These are phyloP conservation scores for Sinhomidia bicolor DNA, from an alignment of 2,888 invertebrate species.

Conservation along the genomic window DNA sequence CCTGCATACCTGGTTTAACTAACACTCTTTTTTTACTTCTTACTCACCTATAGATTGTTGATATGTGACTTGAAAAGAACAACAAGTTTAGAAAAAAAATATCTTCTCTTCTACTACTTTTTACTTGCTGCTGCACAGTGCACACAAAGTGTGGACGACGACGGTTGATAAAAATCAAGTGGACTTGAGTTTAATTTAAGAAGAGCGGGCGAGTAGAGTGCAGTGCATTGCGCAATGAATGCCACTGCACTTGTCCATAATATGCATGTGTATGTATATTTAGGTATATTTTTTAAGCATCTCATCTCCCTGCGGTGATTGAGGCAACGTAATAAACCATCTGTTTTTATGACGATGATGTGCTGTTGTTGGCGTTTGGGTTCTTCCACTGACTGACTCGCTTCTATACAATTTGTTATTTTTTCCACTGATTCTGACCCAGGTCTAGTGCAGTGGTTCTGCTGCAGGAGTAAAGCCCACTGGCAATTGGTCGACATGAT, in stretches of 20 bases:
- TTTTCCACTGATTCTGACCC: background rate
- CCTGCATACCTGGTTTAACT: background rate
- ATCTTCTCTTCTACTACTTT: too few relatives aligned
- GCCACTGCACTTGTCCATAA: background rate
- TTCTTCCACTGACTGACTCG: slow-evolving; percentile 33
- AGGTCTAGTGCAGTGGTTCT: background rate
- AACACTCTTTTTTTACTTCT: slow-evolving; percentile 25
- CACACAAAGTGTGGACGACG: slow-evolving; percentile 8
- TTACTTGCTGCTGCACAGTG: too few relatives aligned
- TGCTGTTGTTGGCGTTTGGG: background rate
- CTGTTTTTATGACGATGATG: slow-evolving; percentile 33
- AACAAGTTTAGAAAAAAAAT: slow-evolving; percentile 31
- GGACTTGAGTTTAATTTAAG: background rate
- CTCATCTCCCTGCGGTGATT: background rate
- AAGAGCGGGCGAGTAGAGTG: background rate
- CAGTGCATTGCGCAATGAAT: slow-evolving; percentile 38
- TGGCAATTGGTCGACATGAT: background rate
- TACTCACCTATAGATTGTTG: background rate
- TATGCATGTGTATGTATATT: background rate
- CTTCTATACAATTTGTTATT: background rate
- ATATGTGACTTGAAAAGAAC: background rate
- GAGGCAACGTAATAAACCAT: slow-evolving; percentile 34
- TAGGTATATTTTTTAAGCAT: background rate
- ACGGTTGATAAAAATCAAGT: slow-evolving; percentile 28
- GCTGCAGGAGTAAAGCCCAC: background rate